Percentiles rank a stretch among this genome's conserved stretches.
phyloP scores from a whole-genome alignment of 2,797 vertebrate genomes.

The Sparus aurata region DNA sequence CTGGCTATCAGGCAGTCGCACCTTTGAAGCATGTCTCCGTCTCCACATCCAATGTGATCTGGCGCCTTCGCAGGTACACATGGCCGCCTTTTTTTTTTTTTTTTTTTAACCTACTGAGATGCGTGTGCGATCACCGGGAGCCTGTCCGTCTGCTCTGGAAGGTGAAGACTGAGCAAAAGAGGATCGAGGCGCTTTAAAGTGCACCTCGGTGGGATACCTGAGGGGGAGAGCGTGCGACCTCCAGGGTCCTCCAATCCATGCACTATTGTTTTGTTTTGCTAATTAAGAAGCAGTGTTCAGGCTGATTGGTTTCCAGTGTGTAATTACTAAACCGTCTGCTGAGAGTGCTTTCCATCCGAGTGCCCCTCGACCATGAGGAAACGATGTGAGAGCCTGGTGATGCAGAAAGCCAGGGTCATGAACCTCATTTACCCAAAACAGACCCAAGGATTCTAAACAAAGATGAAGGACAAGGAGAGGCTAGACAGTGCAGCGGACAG shows the following conservation, averaged over 20 bases:
- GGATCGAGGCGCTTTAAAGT: conserved; percentile 61
- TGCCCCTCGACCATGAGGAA: conserved; percentile 71
- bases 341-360: conserved; percentile 80
- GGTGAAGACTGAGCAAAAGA: conserved; percentile 42
- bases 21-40: conserved; percentile 68
- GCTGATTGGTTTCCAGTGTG: conserved; percentile 88
- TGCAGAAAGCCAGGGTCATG: conserved; percentile 76
- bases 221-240: conserved; percentile 73
- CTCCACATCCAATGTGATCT: conserved; percentile 60
- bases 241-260: conserved; percentile 78
- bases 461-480: conserved; percentile 67
- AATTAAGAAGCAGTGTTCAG: conserved; percentile 88
- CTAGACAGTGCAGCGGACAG: conserved; percentile 44
- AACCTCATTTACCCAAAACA: conserved; percentile 77
- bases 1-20: conserved; percentile 49
- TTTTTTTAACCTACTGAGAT: conserved; percentile 60
- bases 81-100: background rate
- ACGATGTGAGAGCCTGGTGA: conserved; percentile 66
- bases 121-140: conserved; percentile 64
- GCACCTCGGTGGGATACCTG: conserved; percentile 70
- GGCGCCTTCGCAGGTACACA: conserved; percentile 40
- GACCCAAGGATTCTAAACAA: conserved; percentile 68
- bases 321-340: conserved; percentile 87
- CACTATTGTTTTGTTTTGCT: conserved; percentile 86
- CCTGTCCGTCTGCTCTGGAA: conserved; percentile 24